A percentile compares a stretch with the other conserved stretches of the same genome.
phyloP scores from a whole-genome alignment of 2,113 vertebrate species.

The Hemicordylus capensis region DNA sequence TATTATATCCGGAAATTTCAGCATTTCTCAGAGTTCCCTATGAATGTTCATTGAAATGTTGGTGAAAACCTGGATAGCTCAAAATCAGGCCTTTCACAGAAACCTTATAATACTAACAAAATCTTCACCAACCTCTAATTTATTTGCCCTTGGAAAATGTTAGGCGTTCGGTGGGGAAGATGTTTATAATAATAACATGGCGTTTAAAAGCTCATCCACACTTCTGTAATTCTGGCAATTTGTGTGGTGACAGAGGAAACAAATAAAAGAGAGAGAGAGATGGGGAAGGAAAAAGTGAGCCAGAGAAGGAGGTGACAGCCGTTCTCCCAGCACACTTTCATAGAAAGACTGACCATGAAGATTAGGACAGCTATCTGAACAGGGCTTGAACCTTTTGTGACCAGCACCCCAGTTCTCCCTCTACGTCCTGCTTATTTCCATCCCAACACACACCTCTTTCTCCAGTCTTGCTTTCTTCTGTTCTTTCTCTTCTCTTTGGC shows the following conservation, averaged over 20 bases:
- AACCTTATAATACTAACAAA: not conserved
- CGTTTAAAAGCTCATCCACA: conserved; percentile 37
- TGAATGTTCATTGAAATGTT: not conserved
- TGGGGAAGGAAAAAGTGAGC: conserved; percentile 14
- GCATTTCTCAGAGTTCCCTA: not conserved
- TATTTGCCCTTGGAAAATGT: conserved; percentile 36
- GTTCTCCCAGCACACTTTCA: not conserved
- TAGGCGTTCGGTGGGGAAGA: conserved; percentile 37
- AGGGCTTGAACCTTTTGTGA: not conserved
- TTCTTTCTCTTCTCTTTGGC: conserved; percentile 16
- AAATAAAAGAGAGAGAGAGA: conserved; percentile 12
- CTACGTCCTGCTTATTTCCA: not conserved
- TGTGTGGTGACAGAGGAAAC: conserved; percentile 12
- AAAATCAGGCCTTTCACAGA: conserved; percentile 1
- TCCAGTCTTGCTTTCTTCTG: not conserved
- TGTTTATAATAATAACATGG: conserved; percentile 37
- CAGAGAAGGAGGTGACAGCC: not conserved
- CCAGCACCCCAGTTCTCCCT: conserved; percentile 10
- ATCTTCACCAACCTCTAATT: conserved; percentile 2
- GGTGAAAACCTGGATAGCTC: not conserved
- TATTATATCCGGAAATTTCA: not conserved
- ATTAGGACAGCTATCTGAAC: conserved; percentile 7
- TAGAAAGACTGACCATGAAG: not conserved
- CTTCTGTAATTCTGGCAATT: conserved; percentile 42
- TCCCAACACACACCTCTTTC: not conserved